A percentile compares a stretch with the other conserved stretches of the same genome.
Evolutionary conservation across 2,113 vertebrate genomes (phyloP).

Genomic region (human (Homo sapiens)): GRCh38 chr7:121016001-121016500

Average conservation of each 20-base stretch:
- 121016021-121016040: slow-evolving; percentile 34
- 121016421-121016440: not conserved
- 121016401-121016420: not conserved
- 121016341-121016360: slow-evolving; percentile 43
- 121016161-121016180: slow-evolving; percentile 73
- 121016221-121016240: slow-evolving; percentile 65
- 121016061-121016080: slow-evolving; percentile 54
- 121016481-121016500: not conserved
- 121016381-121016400: not conserved
- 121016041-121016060: slow-evolving; percentile 61
- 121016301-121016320: slow-evolving; percentile 41
- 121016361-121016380: slow-evolving; percentile 42
- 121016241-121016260: slow-evolving; percentile 63
- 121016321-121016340: slow-evolving; percentile 59
- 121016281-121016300: slow-evolving; percentile 46
- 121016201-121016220: slow-evolving; percentile 63
- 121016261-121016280: slow-evolving; percentile 49
- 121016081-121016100: slow-evolving; percentile 60
- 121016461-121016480: not conserved
- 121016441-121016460: not conserved
- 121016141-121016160: slow-evolving; percentile 52
- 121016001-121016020: not conserved
- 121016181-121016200: slow-evolving; percentile 75
- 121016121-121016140: slow-evolving; percentile 73
- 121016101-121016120: slow-evolving; percentile 70